A percentile compares a stretch with the other conserved stretches of the same genome.
phyloP scores from a whole-genome alignment of 1,140 invertebrate genomes.

The Lordiphosa collinella region DNA sequence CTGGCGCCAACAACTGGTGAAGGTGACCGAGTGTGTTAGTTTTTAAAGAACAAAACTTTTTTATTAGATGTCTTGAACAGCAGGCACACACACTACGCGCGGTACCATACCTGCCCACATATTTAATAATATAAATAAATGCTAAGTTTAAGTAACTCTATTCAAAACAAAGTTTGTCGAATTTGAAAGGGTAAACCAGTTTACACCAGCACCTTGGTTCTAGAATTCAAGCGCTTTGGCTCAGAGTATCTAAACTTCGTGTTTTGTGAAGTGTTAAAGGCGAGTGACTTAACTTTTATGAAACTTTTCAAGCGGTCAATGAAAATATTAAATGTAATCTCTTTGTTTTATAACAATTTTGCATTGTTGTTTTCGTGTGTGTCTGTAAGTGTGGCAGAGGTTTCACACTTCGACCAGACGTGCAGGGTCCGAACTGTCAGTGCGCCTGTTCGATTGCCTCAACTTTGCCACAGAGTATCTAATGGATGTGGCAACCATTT shows the following conservation, averaged over 20 bases:
- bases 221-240: too few relatives aligned
- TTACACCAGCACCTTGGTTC: too few relatives aligned
- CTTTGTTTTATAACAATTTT: conserved; percentile 15
- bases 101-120: too few relatives aligned
- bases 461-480: conserved; percentile 50
- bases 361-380: conserved; percentile 14
- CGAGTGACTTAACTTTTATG: conserved; percentile 9
- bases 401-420: conserved; percentile 30
- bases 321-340: conserved; percentile 9
- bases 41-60: too few relatives aligned
- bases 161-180: too few relatives aligned
- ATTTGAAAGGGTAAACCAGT: too few relatives aligned
- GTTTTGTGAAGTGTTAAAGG: conserved; percentile 26
- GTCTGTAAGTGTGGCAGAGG: conserved; percentile 15
- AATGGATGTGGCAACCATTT: conserved; percentile 49
- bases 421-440: conserved; percentile 6
- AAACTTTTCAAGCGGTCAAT: conserved; percentile 3
- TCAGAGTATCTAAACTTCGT: neutral
- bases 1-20: too few relatives aligned
- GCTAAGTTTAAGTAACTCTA: too few relatives aligned
- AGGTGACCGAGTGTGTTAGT: too few relatives aligned
- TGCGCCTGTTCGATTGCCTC: conserved; percentile 12
- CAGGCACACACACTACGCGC: too few relatives aligned
- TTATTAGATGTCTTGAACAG: too few relatives aligned
- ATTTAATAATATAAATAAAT: too few relatives aligned